Evolutionary conservation across 35 echinoderm and acorn worm species (phyloP).

Genomic region (Chiridota heheva): DNA sequence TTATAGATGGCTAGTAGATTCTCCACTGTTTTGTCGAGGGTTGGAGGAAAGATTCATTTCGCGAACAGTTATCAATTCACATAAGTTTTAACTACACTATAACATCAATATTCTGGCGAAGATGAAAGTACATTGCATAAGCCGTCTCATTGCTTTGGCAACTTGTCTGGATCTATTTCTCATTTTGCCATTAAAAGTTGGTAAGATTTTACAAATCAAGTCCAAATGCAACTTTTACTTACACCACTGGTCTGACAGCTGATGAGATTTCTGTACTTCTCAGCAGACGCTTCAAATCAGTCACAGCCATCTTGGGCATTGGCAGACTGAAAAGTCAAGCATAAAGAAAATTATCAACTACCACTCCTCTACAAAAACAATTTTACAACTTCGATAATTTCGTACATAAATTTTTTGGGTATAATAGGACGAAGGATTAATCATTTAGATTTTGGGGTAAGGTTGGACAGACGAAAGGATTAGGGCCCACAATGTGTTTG

Average conservation of each 20-base stretch:
- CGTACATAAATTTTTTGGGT: not conserved
- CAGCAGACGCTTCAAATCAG: constrained; percentile 78
- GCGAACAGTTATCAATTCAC: not conserved
- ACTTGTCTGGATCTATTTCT: not conserved
- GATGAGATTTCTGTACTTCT: constrained; percentile 77
- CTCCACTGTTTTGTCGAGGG: no score
- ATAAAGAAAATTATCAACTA: not conserved
- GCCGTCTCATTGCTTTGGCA: not conserved
- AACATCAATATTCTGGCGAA: not conserved
- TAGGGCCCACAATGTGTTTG: not conserved
- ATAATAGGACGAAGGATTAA: not conserved
- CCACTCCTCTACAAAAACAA: not conserved
- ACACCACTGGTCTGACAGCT: constrained; percentile 72
- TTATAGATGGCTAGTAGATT: no score
- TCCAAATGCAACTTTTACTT: constrained; percentile 9
- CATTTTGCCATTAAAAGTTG: not conserved
- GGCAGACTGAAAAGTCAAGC: constrained; percentile 65
- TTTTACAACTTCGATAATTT: not conserved
- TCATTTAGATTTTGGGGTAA: not conserved
- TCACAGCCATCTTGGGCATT: constrained; percentile 94
- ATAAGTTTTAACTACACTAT: not conserved
- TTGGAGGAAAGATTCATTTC: not conserved
- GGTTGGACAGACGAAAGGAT: not conserved
- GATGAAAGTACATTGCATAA: not conserved
- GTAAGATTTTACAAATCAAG: not conserved